Conservation (phyloP, 2,888 invertebrate species). For the Erebia palarica region DNA sequence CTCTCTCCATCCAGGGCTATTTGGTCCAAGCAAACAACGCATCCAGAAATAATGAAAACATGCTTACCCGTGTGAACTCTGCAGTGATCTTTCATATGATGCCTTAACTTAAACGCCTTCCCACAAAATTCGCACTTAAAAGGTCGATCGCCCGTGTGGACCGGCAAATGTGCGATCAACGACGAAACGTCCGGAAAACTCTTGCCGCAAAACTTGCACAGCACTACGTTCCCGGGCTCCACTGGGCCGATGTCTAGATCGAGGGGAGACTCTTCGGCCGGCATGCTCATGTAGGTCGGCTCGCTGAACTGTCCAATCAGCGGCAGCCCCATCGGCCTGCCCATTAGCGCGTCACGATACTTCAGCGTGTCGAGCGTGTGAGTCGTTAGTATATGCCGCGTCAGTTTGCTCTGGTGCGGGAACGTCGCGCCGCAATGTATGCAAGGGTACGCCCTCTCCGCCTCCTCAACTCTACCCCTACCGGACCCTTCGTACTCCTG, state of each 20-base stretch:
- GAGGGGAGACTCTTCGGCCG: conserved; percentile 84
- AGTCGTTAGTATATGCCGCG: conserved; percentile 93
- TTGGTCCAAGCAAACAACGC: not conserved
- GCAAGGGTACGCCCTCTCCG: conserved; percentile 87
- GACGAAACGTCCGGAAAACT: conserved; percentile 95
- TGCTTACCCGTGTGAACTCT: conserved; percentile 92
- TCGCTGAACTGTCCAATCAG: conserved; percentile 77
- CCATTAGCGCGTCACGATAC: conserved; percentile 87
- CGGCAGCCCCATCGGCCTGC: conserved; percentile 66
- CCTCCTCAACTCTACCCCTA: conserved; percentile 78
- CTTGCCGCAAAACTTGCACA: conserved; percentile 96
- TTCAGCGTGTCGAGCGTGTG: conserved; percentile 94
- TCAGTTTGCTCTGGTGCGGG: conserved; percentile 95
- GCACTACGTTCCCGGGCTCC: conserved; percentile 89
- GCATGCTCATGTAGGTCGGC: conserved; percentile 73
- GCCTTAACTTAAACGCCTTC: conserved; percentile 94
- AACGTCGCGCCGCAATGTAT: conserved; percentile 95
- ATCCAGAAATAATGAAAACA: not conserved
- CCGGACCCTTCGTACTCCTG: conserved; percentile 93
- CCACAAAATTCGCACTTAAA: conserved; percentile 97
- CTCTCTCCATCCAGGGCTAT: not conserved
- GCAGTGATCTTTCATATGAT: conserved; percentile 97
- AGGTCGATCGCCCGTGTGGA: conserved; percentile 94
- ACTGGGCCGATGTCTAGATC: conserved; percentile 81
- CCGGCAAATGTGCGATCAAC: conserved; percentile 92